These are phyloP conservation scores for Melanerpes aurifrons DNA, from an alignment of 2,113 vertebrate species.

Conservation along the genomic window DNA sequence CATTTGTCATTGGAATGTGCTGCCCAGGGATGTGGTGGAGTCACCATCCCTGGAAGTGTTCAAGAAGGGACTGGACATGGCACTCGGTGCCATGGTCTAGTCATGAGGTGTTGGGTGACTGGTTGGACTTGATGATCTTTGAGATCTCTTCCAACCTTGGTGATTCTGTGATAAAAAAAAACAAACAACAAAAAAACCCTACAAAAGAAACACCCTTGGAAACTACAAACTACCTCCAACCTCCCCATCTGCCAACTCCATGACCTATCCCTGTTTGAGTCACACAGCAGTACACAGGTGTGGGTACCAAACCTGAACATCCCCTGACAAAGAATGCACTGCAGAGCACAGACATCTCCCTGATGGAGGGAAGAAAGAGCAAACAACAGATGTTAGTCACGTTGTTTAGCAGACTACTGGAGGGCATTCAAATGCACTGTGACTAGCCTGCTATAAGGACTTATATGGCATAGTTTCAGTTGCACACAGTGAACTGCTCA, in stretches of 20 bases:
- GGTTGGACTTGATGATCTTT: too few species aligned
- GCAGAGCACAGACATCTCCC: slow-evolving; percentile 4
- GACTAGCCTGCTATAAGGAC: slow-evolving; percentile 26
- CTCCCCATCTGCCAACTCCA: not conserved
- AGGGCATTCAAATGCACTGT: slow-evolving; percentile 35
- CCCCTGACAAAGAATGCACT: slow-evolving; percentile 13
- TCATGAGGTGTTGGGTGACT: too few species aligned
- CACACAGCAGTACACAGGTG: not conserved
- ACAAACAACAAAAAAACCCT: too few species aligned
- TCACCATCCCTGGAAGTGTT: too few species aligned
- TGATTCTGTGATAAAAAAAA: too few species aligned
- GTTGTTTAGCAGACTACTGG: slow-evolving; percentile 38
- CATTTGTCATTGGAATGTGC: too few species aligned
- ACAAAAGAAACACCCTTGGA: not conserved
- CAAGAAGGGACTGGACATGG: too few species aligned
- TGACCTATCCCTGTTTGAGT: not conserved
- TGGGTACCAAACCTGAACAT: not conserved
- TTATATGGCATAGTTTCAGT: slow-evolving; percentile 50
- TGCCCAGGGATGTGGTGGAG: too few species aligned
- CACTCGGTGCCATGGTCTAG: too few species aligned
- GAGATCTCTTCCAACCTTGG: too few species aligned
- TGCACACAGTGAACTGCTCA: not conserved
- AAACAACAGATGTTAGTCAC: slow-evolving; percentile 62
- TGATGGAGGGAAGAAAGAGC: not conserved
- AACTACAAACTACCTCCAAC: not conserved